Evolutionary conservation across 2,888 invertebrate species (phyloP), one percentile per base, ranked within the genome.

Genomic region (Melinaea marsaeus): DNA sequence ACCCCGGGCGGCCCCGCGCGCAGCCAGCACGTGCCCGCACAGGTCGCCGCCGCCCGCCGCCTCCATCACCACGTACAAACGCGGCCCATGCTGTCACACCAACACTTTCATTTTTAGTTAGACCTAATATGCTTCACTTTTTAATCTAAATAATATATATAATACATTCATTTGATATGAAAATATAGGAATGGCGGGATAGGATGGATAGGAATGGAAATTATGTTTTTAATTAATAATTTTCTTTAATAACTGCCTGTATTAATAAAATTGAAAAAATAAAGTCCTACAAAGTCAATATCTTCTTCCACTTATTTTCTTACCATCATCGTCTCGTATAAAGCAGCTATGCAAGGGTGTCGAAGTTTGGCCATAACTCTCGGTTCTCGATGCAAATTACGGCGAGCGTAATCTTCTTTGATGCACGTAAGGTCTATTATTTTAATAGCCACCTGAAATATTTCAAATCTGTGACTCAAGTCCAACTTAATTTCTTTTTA

Each of bases 31-130:
- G 83, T 92, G 92, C 57, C 90, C 87, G 81, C 93, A 93, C 68
- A 95, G 91, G 84, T 95, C 95, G 13, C 95, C 94, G 60, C 95
- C 95, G 57, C 92, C 89, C 13, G 94, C 94, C 72, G 94, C 91
- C 84, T 95, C 95, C 82, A 94, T 93, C 75, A 95, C 94, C 76
- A 95, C 91, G 83, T 94, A 95, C 79, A 95, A 93, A 37, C 94
- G 88, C 13, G 94, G 93, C 37, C 94, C 94, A 74, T 93, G 92
- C 94, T 94, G 82, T 3, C 22, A 33, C 32, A 51, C 22, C 4
- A 32, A 32, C 11, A 13, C 9, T 35, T 45, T 22, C 48, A 37
- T 22, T 22, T 22, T 22, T 22, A 22, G 22, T 22, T 22, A 22
- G 22, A 33, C 0, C 13, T 33, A 33, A 42, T 56, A 56, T 6